Base-by-base conservation (phyloP, 92 coral and sea anemone genomes). In the Bergia sp. region DNA sequence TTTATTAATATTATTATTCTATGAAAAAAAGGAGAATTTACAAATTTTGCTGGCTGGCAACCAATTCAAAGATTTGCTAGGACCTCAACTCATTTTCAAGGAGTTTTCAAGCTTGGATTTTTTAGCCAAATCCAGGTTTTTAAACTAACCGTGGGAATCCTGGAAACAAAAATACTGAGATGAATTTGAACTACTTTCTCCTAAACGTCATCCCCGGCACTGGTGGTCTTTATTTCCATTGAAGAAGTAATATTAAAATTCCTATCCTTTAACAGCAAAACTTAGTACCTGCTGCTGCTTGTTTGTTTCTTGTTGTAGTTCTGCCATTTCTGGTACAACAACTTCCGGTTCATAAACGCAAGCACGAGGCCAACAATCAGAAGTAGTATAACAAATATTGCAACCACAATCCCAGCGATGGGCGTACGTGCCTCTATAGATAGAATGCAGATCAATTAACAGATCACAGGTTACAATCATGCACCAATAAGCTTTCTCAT, bases 241-340 rank as follows among this genome's bases (percentile, higher is more conserved):
- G 7, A 45, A 8, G 49, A 45, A 45, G 49, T 45, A 45, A 4
- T 45, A 0, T 45, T 47, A 47, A 47, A 12, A 3, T 65, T 20
- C 8, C 20, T 49, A 3, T 8, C 38, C 64, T 12, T 50, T 0
- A 23, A 47, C 18, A 43, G 23, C 37, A 16, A 29, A 57, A 23
- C 45, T 8, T 20, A 61, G 21, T 37, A 82, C 86, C 76, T 82
- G 58, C 23, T 87, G n/a, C 65, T 53, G 71, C 74, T 88, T 4
- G 86, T 81, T 0, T 82, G 10, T 78, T 86, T 82, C 74, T 65
- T 88, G 72, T 81, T 65, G 69, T 66, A 88, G 76, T 90, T 81
- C 40, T 73, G 93, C 95, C 95, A 94, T 86, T 94, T 94, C 53
- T 53, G 80, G 88, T 80, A 84, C 77, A 94, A 86, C 55, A 66